phyloP scores from a whole-genome alignment of 92 coral and sea anemone genomes.

The Chrysogorgia sp. region DNA sequence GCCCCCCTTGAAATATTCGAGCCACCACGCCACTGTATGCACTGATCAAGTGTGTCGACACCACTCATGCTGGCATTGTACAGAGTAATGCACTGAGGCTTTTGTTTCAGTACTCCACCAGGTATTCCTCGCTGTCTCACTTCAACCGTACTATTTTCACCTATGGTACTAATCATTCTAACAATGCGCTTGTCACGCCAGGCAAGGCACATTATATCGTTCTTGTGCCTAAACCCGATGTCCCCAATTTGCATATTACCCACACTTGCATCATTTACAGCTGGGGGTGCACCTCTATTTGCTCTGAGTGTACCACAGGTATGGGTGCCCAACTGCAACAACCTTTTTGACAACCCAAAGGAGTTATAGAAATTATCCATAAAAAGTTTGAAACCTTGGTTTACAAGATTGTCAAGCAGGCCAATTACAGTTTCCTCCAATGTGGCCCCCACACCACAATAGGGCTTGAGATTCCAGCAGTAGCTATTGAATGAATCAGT shows the following conservation, averaged over 20 bases:
- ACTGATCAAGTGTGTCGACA: slow-evolving; percentile 52
- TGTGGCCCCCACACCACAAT: slow-evolving; percentile 25
- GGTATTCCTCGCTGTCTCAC: slow-evolving; percentile 15
- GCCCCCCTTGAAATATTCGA: too few relatives aligned
- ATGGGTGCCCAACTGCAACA: too few relatives aligned
- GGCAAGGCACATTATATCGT: slow-evolving; percentile 36
- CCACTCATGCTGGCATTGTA: slow-evolving; percentile 60
- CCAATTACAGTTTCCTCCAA: slow-evolving; percentile 21
- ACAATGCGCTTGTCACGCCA: slow-evolving; percentile 35
- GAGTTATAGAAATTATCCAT: too few relatives aligned
- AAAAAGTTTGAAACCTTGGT: slow-evolving; percentile 23
- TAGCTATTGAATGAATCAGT: slow-evolving; percentile 24
- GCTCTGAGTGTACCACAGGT: slow-evolving; percentile 21
- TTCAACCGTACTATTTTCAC: slow-evolving; percentile 12
- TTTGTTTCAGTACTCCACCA: neutral
- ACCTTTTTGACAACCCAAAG: too few relatives aligned
- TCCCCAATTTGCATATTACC: too few relatives aligned
- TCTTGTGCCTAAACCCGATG: slow-evolving; percentile 6
- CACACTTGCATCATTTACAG: neutral
- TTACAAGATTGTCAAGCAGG: slow-evolving; percentile 19
- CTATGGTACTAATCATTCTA: slow-evolving; percentile 20
- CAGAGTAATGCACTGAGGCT: slow-evolving; percentile 46
- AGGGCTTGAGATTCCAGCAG: slow-evolving; percentile 36
- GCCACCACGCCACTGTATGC: too few relatives aligned
- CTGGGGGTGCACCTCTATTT: slow-evolving; percentile 10